Conservation (phyloP, 2,888 invertebrate species). For the Panorpa germanica region DNA sequence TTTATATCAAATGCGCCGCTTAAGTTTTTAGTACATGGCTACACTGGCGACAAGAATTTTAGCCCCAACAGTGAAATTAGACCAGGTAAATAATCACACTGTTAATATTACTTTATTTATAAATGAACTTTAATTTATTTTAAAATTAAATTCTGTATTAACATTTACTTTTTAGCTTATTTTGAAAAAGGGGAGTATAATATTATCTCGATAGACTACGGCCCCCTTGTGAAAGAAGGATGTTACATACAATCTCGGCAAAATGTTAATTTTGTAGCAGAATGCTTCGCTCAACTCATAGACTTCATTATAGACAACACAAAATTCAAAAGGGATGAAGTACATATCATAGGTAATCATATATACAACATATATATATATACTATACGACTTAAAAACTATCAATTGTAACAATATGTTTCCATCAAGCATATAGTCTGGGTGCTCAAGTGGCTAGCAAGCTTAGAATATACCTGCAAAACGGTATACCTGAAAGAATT, state of each 20-base stretch:
- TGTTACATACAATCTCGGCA: conserved; percentile 37
- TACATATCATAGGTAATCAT: conserved; percentile 45
- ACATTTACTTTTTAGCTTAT: conserved; percentile 25
- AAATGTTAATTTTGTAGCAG: conserved; percentile 37
- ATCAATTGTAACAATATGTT: too few species aligned
- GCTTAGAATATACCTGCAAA: conserved; percentile 26
- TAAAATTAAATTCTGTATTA: too few species aligned
- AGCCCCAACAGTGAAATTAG: conserved; percentile 38
- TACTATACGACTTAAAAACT: too few species aligned
- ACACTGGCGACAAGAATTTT: conserved; percentile 36
- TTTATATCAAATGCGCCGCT: conserved; percentile 28
- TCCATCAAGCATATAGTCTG: conserved; percentile 42
- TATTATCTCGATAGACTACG: conserved; percentile 41
- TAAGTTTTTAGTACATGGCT: conserved; percentile 41
- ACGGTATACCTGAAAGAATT: conserved; percentile 28
- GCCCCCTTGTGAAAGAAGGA: conserved; percentile 31
- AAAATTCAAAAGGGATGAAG: conserved; percentile 23
- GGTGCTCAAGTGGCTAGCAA: conserved; percentile 40
- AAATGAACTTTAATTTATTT: too few species aligned
- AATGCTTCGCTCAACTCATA: conserved; percentile 36
- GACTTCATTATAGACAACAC: conserved; percentile 26
- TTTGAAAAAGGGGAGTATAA: conserved; percentile 34
- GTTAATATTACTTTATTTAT: neutral
- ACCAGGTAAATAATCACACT: conserved; percentile 25
- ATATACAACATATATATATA: too few species aligned